phyloP scores from a whole-genome alignment of 2,888 invertebrate species.

The Orthonevra nobilis region DNA sequence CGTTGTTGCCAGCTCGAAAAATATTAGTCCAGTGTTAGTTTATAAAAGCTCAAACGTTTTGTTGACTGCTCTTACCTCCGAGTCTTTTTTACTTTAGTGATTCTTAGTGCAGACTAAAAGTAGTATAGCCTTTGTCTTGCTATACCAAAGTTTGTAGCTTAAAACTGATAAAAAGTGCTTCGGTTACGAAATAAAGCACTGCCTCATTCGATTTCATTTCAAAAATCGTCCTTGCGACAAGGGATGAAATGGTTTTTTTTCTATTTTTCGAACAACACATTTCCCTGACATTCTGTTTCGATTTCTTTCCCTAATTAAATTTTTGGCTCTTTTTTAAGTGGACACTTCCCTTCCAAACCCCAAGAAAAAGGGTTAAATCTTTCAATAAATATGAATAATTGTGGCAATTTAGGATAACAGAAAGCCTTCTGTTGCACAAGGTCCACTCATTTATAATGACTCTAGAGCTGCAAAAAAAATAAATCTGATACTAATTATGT shows the following conservation, averaged over 20 bases:
- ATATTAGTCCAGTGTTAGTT: too few relatives aligned
- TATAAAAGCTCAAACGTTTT: too few relatives aligned
- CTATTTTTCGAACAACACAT: conserved; percentile 26
- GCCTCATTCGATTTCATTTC: too few relatives aligned
- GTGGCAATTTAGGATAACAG: conserved; percentile 35
- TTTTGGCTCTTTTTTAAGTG: conserved; percentile 5
- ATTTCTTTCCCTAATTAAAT: conserved; percentile 19
- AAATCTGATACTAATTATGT: conserved; percentile 68
- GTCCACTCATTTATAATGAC: conserved; percentile 54
- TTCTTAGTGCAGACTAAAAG: too few relatives aligned
- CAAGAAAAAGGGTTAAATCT: conserved; percentile 54
- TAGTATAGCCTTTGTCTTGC: too few relatives aligned
- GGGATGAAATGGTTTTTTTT: neutral
- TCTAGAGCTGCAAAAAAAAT: conserved; percentile 13
- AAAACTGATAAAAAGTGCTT: too few relatives aligned
- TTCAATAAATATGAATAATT: conserved; percentile 64
- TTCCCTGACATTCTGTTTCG: conserved; percentile 35
- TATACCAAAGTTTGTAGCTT: too few relatives aligned
- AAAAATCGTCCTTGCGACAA: neutral
- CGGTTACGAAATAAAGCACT: too few relatives aligned
- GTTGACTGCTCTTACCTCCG: too few relatives aligned
- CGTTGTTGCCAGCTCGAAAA: too few relatives aligned
- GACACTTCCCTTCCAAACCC: conserved; percentile 1
- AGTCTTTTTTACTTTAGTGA: too few relatives aligned
- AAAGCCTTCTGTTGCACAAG: conserved; percentile 65